A percentile compares a stretch with the other conserved stretches of the same genome.
Conservation (phyloP, 2,797 vertebrate species). For the Kryptopterus vitreolus region DNA sequence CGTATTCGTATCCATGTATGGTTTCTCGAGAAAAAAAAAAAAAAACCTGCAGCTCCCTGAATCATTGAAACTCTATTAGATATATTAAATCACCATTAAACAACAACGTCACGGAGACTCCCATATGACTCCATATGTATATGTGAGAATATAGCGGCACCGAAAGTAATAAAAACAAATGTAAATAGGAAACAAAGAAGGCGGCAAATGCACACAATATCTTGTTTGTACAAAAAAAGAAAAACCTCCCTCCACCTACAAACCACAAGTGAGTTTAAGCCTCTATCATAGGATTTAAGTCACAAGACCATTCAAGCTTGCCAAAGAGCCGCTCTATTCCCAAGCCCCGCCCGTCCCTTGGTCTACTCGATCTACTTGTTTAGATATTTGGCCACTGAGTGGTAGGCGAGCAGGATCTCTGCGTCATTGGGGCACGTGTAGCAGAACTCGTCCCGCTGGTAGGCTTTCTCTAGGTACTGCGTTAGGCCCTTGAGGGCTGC, state of each 20-base stretch:
- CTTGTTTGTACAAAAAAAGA: conserved; percentile 19
- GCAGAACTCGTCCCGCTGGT: conserved; percentile 80
- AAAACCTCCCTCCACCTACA: conserved; percentile 48
- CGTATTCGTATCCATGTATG: not conserved
- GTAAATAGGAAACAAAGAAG: not conserved
- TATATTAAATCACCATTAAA: not conserved
- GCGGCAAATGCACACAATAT: conserved; percentile 27
- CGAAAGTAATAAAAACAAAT: not conserved
- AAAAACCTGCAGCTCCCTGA: not conserved
- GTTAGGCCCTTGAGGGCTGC: conserved; percentile 72
- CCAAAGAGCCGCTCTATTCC: conserved; percentile 10
- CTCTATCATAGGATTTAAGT: not conserved
- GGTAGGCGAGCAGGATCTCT: conserved; percentile 85
- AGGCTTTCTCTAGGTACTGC: conserved; percentile 78
- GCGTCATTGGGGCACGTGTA: conserved; percentile 81
- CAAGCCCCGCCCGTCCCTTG: conserved; percentile 13
- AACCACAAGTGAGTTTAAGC: not conserved
- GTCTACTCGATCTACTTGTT: conserved; percentile 58
- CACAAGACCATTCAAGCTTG: not conserved
- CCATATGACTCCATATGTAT: not conserved
- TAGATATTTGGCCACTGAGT: conserved; percentile 74
- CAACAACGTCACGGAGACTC: not conserved
- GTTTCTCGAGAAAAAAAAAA: too few species aligned
- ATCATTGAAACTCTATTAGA: not conserved
- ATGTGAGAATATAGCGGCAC: not conserved